Base-by-base conservation (phyloP, 2,113 vertebrate genomes). In the Microtus ochrogaster region DNA sequence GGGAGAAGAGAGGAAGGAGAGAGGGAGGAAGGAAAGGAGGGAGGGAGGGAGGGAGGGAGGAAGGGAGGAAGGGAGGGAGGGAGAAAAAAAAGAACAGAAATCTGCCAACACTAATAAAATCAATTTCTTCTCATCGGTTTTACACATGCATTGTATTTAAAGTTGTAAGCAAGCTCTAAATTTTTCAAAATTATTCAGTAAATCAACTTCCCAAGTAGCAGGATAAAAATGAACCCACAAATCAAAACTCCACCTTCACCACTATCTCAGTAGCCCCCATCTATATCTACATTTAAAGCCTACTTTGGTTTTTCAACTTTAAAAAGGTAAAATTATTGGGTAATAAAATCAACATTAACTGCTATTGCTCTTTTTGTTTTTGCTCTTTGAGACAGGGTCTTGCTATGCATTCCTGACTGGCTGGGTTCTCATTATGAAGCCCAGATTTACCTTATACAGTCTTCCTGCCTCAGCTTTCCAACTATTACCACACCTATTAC, bases 221-320 rank as follows among this genome's bases (percentile, higher is more conserved):
- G 86, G 44, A 13, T 47, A 81, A 90, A 93, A 74, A 9, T 78
- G 28, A 93, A 74, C 44, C 30, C 70, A 84, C n/a, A 92, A 86
- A 77, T 86, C 39, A 94, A 94, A 95, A 89, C 63, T 68, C 39
- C 92, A 70, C 58, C 24, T 66, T 95, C 47, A 79, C 21, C 21
- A 73, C 72, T 30, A 49, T 73, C 74, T 81, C 44, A 66, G 83
- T 21, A 47, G 30, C n/a, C n/a, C n/a, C 47, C 28, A 66, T 66
- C 28, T 66, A 66, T 5, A 68, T 65, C 63, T 65, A 26, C 26
- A 41, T 9, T 13, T 4, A 89, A 58, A 10, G 16, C 41, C 65
- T 36, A 63, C 39, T 66, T 81, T 39, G 26, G 86, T 16, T 68
- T 66, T 92, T 47, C 47, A 87, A 16, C 33, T 78, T 39, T 66